Conservation (phyloP, 1,140 invertebrate species). For the Proctacanthus coquilletti region DNA sequence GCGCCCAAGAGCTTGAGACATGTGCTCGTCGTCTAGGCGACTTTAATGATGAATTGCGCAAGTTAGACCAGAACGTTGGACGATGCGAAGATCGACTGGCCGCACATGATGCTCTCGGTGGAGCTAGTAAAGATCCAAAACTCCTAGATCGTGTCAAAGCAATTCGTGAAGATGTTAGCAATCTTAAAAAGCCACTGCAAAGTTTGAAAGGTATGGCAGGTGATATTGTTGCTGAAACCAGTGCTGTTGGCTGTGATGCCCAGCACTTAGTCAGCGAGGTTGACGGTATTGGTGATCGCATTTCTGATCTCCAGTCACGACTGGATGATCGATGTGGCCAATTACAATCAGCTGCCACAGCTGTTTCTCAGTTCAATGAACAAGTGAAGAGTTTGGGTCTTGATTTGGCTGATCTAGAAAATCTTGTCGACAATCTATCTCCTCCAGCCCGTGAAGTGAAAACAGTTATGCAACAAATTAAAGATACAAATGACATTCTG, state of each 20-base stretch:
- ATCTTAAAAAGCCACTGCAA: slow-evolving; percentile 61
- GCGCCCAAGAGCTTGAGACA: slow-evolving; percentile 69
- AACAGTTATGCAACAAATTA: slow-evolving; percentile 66
- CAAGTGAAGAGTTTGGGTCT: slow-evolving; percentile 60
- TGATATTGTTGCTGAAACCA: slow-evolving; percentile 53
- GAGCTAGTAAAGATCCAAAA: slow-evolving; percentile 64
- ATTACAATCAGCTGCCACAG: slow-evolving; percentile 73
- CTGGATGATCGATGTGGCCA: slow-evolving; percentile 63
- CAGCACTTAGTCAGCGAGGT: slow-evolving; percentile 62
- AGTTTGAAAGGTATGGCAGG: slow-evolving; percentile 51
- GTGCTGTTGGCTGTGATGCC: slow-evolving; percentile 53
- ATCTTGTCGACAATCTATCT: slow-evolving; percentile 68
- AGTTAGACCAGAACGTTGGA: slow-evolving; percentile 63
- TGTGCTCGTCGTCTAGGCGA: slow-evolving; percentile 65
- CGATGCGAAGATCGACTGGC: slow-evolving; percentile 76
- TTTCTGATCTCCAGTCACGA: slow-evolving; percentile 58
- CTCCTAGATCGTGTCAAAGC: slow-evolving; percentile 66
- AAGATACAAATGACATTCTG: slow-evolving; percentile 56
- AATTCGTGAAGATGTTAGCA: slow-evolving; percentile 55
- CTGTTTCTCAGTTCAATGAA: slow-evolving; percentile 73
- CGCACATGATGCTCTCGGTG: slow-evolving; percentile 63
- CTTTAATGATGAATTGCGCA: slow-evolving; percentile 70
- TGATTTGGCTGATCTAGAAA: slow-evolving; percentile 65
- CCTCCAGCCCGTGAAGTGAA: slow-evolving; percentile 76
- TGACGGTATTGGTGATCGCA: slow-evolving; percentile 57